phyloP scores from a whole-genome alignment of 2,113 vertebrate species.

The Rutilus rutilus region DNA sequence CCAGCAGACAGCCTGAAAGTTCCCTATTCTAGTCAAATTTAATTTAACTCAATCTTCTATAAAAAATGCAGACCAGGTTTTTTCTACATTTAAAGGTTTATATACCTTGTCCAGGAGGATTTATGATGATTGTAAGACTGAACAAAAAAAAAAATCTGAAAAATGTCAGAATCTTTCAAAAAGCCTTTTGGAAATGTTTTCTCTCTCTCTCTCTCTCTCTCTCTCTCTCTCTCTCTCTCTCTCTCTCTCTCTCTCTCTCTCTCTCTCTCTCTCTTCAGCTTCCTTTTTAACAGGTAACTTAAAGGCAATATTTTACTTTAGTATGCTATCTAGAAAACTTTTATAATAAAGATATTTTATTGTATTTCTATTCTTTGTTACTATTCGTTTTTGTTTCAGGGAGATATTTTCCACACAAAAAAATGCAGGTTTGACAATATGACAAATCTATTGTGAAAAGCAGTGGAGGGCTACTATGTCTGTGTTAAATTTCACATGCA shows the following conservation, averaged over 20 bases:
- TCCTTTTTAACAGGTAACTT: not conserved
- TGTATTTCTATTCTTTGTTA: not conserved
- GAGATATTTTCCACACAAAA: not conserved
- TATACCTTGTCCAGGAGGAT: not conserved
- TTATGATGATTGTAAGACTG: not conserved
- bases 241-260: no score
- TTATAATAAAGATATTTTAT: not conserved
- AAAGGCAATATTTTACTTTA: not conserved
- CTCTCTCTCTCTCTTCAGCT: not conserved
- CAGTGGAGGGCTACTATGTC: not conserved
- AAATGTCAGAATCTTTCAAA: not conserved
- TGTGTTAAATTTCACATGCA: not conserved
- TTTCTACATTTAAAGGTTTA: not conserved
- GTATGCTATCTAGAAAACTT: not conserved
- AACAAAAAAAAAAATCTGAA: not conserved
- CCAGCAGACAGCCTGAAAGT: constrained; percentile 30
- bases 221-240: no score
- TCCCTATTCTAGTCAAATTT: constrained; percentile 24
- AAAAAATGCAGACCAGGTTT: not conserved
- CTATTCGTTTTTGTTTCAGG: not conserved
- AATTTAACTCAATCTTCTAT: constrained; percentile 35
- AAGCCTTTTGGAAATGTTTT: not conserved
- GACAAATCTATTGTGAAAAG: not conserved
- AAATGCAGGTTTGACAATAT: not conserved
- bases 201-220: no score